Conservation (phyloP, 2,797 vertebrate species). For the Merluccius polli region DNA sequence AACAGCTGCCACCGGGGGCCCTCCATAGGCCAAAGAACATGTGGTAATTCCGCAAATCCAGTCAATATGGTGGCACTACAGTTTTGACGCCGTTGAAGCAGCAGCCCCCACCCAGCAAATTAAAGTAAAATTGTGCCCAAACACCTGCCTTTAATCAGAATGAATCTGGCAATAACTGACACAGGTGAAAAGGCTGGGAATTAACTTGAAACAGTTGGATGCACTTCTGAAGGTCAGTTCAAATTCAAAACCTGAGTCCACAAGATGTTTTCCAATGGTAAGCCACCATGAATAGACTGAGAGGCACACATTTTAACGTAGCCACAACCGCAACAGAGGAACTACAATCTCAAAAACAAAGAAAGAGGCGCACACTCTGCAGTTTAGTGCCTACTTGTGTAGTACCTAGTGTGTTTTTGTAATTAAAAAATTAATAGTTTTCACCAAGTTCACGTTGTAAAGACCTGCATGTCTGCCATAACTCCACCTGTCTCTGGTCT, state of each 20-base stretch:
- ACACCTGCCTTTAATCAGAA: conserved; percentile 67
- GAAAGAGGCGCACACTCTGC: too few species aligned
- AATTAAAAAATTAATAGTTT: too few species aligned
- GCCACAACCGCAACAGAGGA: not conserved
- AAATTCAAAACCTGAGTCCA: conserved; percentile 1
- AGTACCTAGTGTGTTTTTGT: too few species aligned
- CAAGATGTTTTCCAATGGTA: not conserved
- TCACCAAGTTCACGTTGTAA: too few species aligned
- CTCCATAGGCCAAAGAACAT: conserved; percentile 56
- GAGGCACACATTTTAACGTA: not conserved
- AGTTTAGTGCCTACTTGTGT: too few species aligned
- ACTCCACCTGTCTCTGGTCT: too few species aligned
- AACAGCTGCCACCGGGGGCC: conserved; percentile 73
- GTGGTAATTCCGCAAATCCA: conserved; percentile 73
- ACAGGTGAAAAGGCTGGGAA: conserved; percentile 25
- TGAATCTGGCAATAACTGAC: conserved; percentile 43
- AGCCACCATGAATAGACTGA: not conserved
- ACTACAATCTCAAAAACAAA: not conserved
- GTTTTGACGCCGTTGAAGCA: conserved; percentile 46
- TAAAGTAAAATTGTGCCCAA: conserved; percentile 58
- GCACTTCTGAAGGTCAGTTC: conserved; percentile 20
- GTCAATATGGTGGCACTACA: conserved; percentile 68
- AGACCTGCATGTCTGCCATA: too few species aligned
- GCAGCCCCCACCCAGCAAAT: conserved; percentile 55
- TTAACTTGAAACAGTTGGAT: conserved; percentile 37